These are phyloP conservation scores for Rhabditoides inermis DNA, from an alignment of 2,888 invertebrate species.

Conservation along the genomic window DNA sequence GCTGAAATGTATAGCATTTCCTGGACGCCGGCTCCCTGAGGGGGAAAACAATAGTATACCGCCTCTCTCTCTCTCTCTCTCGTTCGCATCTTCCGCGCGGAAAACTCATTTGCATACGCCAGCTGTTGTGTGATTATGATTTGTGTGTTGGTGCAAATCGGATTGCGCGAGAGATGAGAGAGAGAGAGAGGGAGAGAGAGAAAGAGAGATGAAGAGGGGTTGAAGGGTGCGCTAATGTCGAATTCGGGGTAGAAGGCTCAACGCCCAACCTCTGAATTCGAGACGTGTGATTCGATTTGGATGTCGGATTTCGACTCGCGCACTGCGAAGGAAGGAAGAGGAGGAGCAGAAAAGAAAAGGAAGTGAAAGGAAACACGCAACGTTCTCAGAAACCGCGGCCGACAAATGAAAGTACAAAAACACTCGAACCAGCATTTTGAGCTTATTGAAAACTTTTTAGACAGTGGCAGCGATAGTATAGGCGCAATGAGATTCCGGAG, in stretches of 20 bases:
- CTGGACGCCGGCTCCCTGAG: background rate
- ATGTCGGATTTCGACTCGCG: too few relatives aligned
- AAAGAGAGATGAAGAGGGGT: background rate
- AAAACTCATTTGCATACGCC: background rate
- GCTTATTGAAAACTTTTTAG: too few relatives aligned
- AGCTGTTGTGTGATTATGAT: background rate
- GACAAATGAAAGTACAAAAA: too few relatives aligned
- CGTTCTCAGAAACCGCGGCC: too few relatives aligned
- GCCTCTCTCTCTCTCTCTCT: constrained; percentile 1
- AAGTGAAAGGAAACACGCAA: too few relatives aligned
- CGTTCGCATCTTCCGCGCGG: background rate
- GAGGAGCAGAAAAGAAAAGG: too few relatives aligned
- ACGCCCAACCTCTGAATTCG: background rate
- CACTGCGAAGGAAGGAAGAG: too few relatives aligned
- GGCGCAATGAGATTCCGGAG: background rate
- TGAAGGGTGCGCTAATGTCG: background rate
- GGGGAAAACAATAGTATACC: constrained; percentile 1
- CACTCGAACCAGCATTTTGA: too few relatives aligned
- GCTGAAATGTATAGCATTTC: background rate
- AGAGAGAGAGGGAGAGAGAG: too few relatives aligned
- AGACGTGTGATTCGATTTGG: background rate
- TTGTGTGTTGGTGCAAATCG: background rate
- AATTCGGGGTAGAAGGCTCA: background rate
- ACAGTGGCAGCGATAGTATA: background rate
- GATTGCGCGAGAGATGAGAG: background rate